These are phyloP conservation scores for Hippocampus guttulatus DNA, from an alignment of 2,113 vertebrate genomes.

Conservation along the genomic window DNA sequence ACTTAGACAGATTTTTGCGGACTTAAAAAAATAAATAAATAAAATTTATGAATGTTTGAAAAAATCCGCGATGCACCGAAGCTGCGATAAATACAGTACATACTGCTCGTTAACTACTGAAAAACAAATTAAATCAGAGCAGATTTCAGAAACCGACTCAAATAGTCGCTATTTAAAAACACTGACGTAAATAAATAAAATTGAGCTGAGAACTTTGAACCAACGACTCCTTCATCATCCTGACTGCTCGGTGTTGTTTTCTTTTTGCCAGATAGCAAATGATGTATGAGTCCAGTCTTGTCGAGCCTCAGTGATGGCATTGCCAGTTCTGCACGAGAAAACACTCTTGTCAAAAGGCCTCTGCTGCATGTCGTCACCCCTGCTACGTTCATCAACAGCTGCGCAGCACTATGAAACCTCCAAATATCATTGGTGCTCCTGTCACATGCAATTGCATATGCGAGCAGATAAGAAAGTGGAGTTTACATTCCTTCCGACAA, in stretches of 20 bases:
- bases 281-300: background rate
- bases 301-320: conserved; percentile 47
- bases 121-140: background rate
- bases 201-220: background rate
- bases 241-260: background rate
- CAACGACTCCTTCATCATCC: background rate
- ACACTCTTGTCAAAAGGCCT: conserved; percentile 51
- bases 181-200: background rate
- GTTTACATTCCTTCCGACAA: conserved; percentile 15
- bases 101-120: too few relatives aligned
- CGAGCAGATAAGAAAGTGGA: background rate
- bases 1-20: too few relatives aligned
- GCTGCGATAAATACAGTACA: background rate
- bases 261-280: background rate
- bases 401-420: conserved; percentile 28
- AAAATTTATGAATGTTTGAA: too few relatives aligned
- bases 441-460: conserved; percentile 14
- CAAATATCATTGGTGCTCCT: conserved; percentile 19
- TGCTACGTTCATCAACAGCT: conserved; percentile 40
- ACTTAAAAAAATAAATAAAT: too few relatives aligned
- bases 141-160: background rate
- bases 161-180: background rate
- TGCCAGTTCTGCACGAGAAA: conserved; percentile 57
- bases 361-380: conserved; percentile 55
- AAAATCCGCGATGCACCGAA: too few relatives aligned